These are phyloP conservation scores for Xiphophorus maculatus DNA, from an alignment of 2,113 vertebrate species.

Conservation along the genomic window DNA sequence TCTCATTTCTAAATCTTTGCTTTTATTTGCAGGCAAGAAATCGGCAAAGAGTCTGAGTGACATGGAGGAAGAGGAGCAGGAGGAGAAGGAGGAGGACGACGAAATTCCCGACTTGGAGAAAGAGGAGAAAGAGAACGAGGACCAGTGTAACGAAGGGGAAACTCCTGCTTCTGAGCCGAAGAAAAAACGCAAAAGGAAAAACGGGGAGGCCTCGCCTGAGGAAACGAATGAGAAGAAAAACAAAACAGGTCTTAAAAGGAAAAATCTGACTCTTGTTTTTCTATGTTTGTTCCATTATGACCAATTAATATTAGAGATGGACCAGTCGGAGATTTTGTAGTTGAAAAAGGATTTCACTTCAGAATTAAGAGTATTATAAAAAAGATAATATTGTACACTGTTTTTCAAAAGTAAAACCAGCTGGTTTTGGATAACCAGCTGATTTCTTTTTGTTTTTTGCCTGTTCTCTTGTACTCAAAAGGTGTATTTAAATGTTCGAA, in stretches of 20 bases:
- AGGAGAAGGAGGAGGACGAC: slow-evolving; percentile 66
- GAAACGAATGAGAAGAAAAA: slow-evolving; percentile 49
- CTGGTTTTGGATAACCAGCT: background rate
- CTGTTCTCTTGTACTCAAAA: background rate
- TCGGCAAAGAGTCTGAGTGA: slow-evolving; percentile 46
- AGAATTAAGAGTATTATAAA: background rate
- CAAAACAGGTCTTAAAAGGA: slow-evolving; percentile 25
- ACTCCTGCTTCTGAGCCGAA: slow-evolving; percentile 30
- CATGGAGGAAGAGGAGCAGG: slow-evolving; percentile 60
- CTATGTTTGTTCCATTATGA: background rate
- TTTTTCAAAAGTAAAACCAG: background rate
- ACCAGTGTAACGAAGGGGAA: slow-evolving; percentile 63
- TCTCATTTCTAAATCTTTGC: background rate
- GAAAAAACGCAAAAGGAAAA: slow-evolving; percentile 77
- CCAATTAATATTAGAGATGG: background rate
- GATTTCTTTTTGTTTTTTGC: background rate
- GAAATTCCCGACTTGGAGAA: slow-evolving; percentile 61
- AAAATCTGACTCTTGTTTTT: slow-evolving; percentile 5
- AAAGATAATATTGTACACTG: background rate
- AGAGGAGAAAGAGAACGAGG: slow-evolving; percentile 85
- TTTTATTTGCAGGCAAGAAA: slow-evolving; percentile 44
- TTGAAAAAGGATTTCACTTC: background rate
- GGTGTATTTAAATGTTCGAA: background rate
- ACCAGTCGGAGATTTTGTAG: background rate
- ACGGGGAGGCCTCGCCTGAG: slow-evolving; percentile 47